phyloP scores from a whole-genome alignment of 2,797 vertebrate species.

The Hydrophis major region DNA sequence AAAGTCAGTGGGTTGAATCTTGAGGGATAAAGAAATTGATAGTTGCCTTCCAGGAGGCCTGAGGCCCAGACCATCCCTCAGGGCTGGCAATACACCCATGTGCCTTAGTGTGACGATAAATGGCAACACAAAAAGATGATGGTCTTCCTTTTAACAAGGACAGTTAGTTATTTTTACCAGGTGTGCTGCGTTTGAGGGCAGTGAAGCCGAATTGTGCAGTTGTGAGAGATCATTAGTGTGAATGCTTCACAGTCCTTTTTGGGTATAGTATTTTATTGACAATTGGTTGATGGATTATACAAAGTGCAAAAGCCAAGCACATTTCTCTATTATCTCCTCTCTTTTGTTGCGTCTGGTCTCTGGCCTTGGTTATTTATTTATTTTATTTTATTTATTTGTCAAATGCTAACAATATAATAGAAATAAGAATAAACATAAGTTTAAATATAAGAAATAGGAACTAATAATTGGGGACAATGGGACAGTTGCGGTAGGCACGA shows the following conservation, averaged over 20 bases:
- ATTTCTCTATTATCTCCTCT: neutral
- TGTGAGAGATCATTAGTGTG: neutral
- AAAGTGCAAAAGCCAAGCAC: too few relatives aligned
- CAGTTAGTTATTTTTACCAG: neutral
- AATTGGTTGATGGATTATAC: neutral
- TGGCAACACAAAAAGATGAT: neutral
- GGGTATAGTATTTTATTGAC: neutral
- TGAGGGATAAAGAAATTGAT: neutral
- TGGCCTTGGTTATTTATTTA: neutral
- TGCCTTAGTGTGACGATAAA: neutral
- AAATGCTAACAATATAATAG: too few relatives aligned
- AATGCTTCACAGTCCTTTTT: neutral
- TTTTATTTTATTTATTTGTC: too few relatives aligned
- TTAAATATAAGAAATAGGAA: too few relatives aligned
- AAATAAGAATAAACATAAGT: too few relatives aligned
- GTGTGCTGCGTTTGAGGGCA: neutral
- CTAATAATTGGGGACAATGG: too few relatives aligned
- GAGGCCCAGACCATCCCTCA: neutral
- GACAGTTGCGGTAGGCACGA: too few relatives aligned
- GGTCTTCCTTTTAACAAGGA: neutral
- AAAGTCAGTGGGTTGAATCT: neutral
- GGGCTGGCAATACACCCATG: neutral
- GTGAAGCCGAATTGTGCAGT: neutral
- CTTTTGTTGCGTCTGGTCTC: neutral
- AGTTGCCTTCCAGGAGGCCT: neutral